These are phyloP conservation scores for Parasteatoda lunata DNA, from an alignment of 2,888 invertebrate species.

Conservation along the genomic window DNA sequence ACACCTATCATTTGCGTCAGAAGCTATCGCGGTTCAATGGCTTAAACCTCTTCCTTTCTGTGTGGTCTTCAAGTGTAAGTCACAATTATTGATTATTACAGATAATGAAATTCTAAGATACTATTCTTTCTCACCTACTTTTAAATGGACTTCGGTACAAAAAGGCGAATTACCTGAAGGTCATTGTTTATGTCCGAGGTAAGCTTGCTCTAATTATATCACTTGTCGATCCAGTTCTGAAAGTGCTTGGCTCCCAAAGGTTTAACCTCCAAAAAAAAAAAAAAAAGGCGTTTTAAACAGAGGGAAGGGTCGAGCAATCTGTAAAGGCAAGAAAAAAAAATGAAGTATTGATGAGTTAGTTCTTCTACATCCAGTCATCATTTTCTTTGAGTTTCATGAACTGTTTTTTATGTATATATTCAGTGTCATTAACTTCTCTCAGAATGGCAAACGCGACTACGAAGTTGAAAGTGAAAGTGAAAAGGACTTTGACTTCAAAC, in stretches of 20 bases:
- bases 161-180: constrained; percentile 44
- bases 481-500: constrained; percentile 18
- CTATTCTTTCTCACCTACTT: constrained; percentile 11
- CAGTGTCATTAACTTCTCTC: background rate
- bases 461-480: constrained; percentile 12
- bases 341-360: background rate
- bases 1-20: too few relatives aligned
- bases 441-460: background rate
- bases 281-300: background rate
- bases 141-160: background rate
- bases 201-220: constrained; percentile 45
- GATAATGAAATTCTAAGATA: background rate
- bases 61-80: too few relatives aligned
- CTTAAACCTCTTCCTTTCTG: too few relatives aligned
- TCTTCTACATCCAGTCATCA: background rate
- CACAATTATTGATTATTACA: background rate
- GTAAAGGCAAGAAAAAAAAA: background rate
- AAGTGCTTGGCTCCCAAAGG: constrained; percentile 11
- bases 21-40: too few relatives aligned
- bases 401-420: background rate
- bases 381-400: background rate
- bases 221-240: constrained; percentile 41
- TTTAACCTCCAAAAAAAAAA: constrained; percentile 13
- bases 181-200: constrained; percentile 39
- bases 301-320: background rate